Base-by-base conservation (phyloP, 2,113 vertebrate species). In the Sorex fumeus region DNA sequence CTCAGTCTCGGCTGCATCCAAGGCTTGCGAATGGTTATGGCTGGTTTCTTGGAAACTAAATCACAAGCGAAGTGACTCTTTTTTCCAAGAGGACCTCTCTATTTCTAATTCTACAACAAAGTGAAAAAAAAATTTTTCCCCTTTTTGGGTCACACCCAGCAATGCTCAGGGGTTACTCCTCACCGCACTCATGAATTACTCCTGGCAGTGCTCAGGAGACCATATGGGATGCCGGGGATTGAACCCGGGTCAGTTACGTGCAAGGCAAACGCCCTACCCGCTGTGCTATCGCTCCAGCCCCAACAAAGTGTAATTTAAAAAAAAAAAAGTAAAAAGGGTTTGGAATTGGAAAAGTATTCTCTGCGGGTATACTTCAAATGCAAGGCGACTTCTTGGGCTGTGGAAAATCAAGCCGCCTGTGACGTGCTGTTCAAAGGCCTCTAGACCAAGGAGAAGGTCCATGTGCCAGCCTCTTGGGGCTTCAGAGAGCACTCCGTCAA, bases 271-370 rank as follows among this genome's bases (percentile, higher is more conserved):
- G n/a, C n/a, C n/a, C n/a, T n/a, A n/a, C n/a, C n/a, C n/a, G n/a
- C n/a, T n/a, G n/a, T n/a, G n/a, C n/a, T n/a, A n/a, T n/a, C n/a
- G n/a, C n/a, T n/a, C n/a, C n/a, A n/a, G n/a, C n/a, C n/a, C n/a
- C 30, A 88, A 92, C 67, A 92, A 82, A 95, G 53, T 90, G 34
- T 76, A 71, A 86, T 53, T 76, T 85, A 90, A 93, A 81, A 83
- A 88, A 95, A 93, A 88, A 62, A 75, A 94, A 91, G 64, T 66
- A 8, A 60, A 60, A 60, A 60, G 57, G 57, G 57, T 30, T 27
- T 66, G 64, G 21, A 5, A 66, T 66, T 66, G n/a, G 83, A 71
- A 64, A 62, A 78, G 77, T 19, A 53, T n/a, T 84, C 6, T 83
- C 81, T 72, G 18, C n/a, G 45, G 69, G 72, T 66, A 66, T 32